Base-by-base conservation (phyloP, 1,140 invertebrate species). In the Drosophila sp. region DNA sequence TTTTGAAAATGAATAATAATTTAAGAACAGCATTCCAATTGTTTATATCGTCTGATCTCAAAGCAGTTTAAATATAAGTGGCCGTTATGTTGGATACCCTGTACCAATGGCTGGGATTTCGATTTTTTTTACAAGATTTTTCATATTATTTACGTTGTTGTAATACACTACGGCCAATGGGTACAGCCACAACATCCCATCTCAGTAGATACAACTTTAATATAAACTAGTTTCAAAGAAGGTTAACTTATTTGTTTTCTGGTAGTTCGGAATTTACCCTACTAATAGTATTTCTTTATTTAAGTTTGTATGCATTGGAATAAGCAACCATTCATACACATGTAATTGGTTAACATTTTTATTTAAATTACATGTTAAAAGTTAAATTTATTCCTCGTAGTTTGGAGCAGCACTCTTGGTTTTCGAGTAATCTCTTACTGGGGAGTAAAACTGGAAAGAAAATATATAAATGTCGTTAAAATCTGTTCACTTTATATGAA, bases 401-500 rank as follows among this genome's bases (percentile, higher is more conserved):
- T 95, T 95, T 23, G 95, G 95, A 47, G 95, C 95, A 40, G 93
- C 93, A 17, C 92, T 94, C 82, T 94, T 93, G 25, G 93, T 89
- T 86, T 95, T 95, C 8, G 92, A 92, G 90, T 95, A 95, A 87
- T 95, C 95, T 69, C 93, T 90, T 61, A 91, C 93, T 1, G 95
- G 94, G 1, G 95, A 95, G 80, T 95, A 95, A 91, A 96, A 95
- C 94, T 95, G 93, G 60, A 93, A 94, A 80, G 66, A 93, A 91
- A 91, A 27, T 79, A 27, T 17, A 23, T 44, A 40, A 62, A 29
- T 61, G 66, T 79, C 54, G 64, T 63, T 25, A 60, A 61, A 11
- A 27, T 29, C 1, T 7, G 8, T 38, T 35, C 7, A 35, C 33
- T 40, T 30, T 29, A 23, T 60, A 5, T 60, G 7, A 11, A 35